Conservation (phyloP, 1,140 invertebrate genomes). For the Leptopilina clavipes region DNA sequence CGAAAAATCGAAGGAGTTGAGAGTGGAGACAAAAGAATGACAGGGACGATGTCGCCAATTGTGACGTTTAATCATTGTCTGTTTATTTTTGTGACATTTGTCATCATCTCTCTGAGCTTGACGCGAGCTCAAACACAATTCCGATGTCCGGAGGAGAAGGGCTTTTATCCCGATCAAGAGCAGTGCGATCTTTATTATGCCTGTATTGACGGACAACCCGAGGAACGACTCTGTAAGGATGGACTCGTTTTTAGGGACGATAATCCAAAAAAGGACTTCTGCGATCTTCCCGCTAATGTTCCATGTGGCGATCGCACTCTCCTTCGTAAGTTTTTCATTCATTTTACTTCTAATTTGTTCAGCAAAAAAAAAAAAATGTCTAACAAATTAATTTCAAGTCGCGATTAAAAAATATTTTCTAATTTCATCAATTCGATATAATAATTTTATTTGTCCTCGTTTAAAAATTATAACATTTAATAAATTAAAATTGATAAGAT, state of each 20-base stretch:
- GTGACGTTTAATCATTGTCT: slow-evolving; percentile 26
- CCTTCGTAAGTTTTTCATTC: slow-evolving; percentile 81
- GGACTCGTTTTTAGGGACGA: slow-evolving; percentile 87
- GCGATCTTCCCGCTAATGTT: slow-evolving; percentile 87
- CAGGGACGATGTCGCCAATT: slow-evolving; percentile 35
- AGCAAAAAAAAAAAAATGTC: not conserved
- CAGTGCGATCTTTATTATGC: slow-evolving; percentile 90
- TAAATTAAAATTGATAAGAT: too few species aligned
- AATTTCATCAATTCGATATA: too few species aligned
- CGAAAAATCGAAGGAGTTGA: slow-evolving; percentile 41
- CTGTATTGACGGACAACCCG: slow-evolving; percentile 81
- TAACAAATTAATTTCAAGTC: not conserved
- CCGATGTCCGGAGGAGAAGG: slow-evolving; percentile 83
- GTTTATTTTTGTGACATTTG: slow-evolving; percentile 19
- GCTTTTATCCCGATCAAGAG: slow-evolving; percentile 84
- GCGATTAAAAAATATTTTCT: too few species aligned
- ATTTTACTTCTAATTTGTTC: not conserved
- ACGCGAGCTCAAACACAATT: slow-evolving; percentile 73
- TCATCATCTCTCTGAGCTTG: slow-evolving; percentile 35
- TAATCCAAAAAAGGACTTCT: slow-evolving; percentile 83
- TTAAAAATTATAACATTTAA: too few species aligned
- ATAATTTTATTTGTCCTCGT: too few species aligned
- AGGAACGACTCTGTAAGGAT: slow-evolving; percentile 86
- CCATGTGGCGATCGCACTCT: slow-evolving; percentile 84
- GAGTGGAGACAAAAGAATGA: not conserved